Base-by-base conservation (phyloP, 2,888 invertebrate genomes). In the Globia sparganii region DNA sequence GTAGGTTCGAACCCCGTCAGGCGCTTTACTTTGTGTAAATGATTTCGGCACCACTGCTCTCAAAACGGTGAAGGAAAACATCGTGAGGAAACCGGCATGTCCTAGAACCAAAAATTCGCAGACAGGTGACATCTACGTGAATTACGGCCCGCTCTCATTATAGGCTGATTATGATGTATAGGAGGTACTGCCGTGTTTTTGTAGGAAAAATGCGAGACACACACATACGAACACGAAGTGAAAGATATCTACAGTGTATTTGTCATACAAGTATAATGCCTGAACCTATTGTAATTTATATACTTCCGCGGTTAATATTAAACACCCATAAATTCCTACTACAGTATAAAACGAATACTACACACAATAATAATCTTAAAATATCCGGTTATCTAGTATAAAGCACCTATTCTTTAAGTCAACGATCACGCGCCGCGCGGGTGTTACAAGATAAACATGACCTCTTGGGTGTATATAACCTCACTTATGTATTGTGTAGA, bases 401-500 rank as follows among this genome's bases (percentile, higher is more conserved):
- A 25, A 43, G 28, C 81, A 46, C 65, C 81, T 74, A 59, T 78
- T 81, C 65, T 74, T 56, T 6, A 59, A 15, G 65, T 5, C n/a
- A 46, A 58, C 59, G 78, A 81, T 78, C 78, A 78, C 81, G 78
- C 75, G 65, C 28, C 4, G 25, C 18, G 43, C 81, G 59, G 34
- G 34, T 66, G 78, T 46, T 31, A 21, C 40, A 25, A 49, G 77
- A 78, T 78, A 78, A 78, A 53, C 81, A 15, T 81, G 81, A 81
- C 78, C 78, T 78, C 65, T 81, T 11, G 81, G 5, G 4, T 25
- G 31, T 74, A n/a, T 49, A 49, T 13, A 78, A 65, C 49, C 28
- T 75, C 53, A 15, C 11, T 66, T 64, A n/a, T 73, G 5, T 72
- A 31, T 34, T 62, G 34, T 37, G 18, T 40, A 66, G 15, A 66